Evolutionary conservation across 1,140 invertebrate species (phyloP).

Genomic region (Calliphora vicina): DNA sequence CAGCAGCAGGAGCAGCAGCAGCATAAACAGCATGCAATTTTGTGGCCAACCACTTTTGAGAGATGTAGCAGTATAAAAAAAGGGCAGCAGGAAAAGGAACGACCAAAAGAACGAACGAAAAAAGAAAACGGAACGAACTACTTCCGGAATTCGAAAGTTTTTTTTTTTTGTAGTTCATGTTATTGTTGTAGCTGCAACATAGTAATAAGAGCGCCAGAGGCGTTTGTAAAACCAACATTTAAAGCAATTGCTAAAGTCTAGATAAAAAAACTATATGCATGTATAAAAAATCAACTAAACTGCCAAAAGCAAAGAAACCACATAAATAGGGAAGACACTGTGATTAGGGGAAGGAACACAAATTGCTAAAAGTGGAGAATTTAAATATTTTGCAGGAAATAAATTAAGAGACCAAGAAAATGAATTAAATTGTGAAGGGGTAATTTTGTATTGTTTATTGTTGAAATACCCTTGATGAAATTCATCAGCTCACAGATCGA

Average conservation of each 20-base stretch:
- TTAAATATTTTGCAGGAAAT: too few species aligned
- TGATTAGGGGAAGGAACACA: too few species aligned
- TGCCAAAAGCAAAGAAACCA: neutral
- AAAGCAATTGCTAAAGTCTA: neutral
- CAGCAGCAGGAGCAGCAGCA: neutral
- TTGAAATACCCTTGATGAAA: too few species aligned
- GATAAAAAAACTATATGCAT: too few species aligned
- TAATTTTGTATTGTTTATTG: too few species aligned
- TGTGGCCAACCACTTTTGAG: neutral
- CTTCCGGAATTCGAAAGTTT: neutral
- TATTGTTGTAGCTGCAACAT: neutral
- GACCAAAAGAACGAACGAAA: neutral
- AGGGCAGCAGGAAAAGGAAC: neutral
- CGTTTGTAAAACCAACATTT: conserved; percentile 1
- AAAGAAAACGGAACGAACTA: neutral
- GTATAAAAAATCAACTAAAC: too few species aligned
- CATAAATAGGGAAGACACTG: neutral
- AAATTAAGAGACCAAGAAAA: too few species aligned
- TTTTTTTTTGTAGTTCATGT: too few species aligned
- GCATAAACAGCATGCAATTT: neutral
- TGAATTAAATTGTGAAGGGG: too few species aligned
- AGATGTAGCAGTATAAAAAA: neutral
- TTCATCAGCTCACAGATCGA: too few species aligned
- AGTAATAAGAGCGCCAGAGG: neutral
- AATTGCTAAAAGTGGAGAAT: too few species aligned